phyloP scores from a whole-genome alignment of 2,888 invertebrate species.

The Dioctria rufipes region DNA sequence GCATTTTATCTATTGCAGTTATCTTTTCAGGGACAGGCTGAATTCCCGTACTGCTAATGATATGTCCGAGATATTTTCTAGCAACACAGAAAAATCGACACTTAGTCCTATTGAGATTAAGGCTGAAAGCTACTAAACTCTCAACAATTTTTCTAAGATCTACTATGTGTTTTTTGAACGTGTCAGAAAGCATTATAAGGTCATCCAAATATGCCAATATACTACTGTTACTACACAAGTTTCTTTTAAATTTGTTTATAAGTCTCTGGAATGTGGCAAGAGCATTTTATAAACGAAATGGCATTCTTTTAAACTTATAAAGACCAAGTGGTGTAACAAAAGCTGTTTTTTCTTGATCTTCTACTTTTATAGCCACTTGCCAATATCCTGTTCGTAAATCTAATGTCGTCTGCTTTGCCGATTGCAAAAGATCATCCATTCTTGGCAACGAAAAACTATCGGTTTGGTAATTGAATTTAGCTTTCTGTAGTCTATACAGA shows the following conservation, averaged over 20 bases:
- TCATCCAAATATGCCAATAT: too few relatives aligned
- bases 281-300: constrained; percentile 31
- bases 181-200: neutral
- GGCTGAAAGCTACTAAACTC: neutral
- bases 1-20: too few relatives aligned
- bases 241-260: constrained; percentile 61
- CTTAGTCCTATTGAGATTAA: too few relatives aligned
- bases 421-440: too few relatives aligned
- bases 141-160: constrained; percentile 58
- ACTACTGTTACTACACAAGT: too few relatives aligned
- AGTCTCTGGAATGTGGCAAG: constrained; percentile 59
- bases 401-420: constrained; percentile 20
- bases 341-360: constrained; percentile 58
- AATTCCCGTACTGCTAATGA: too few relatives aligned
- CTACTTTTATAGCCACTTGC: constrained; percentile 54
- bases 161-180: constrained; percentile 56
- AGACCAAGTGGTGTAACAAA: constrained; percentile 25
- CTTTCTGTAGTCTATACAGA: constrained; percentile 64
- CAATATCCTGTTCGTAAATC: constrained; percentile 58
- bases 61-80: too few relatives aligned
- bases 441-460: constrained; percentile 56
- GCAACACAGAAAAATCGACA: too few relatives aligned
- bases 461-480: constrained; percentile 63
- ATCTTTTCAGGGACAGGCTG: too few relatives aligned
- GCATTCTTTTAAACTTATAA: constrained; percentile 58